Evolutionary conservation across 2,797 vertebrate species (phyloP), one percentile per base, ranked within the genome.

Genomic region (Sebastes iracundus): DNA sequence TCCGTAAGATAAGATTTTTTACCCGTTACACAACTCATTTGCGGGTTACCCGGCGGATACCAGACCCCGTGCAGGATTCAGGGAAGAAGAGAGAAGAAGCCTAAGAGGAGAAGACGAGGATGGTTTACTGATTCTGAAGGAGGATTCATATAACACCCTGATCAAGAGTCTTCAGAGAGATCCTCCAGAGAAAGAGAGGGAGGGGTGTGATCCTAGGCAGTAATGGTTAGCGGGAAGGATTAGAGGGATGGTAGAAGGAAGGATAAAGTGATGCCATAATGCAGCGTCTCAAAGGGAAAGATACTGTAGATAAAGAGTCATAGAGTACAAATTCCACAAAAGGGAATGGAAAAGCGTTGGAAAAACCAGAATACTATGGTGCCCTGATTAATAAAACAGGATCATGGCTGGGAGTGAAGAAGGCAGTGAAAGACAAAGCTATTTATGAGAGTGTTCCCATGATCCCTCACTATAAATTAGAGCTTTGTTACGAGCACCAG

Each of bases 401-500:
- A 68, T 23, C 7, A 3, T 28, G 62, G 62, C 28, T 2, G 52
- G 28, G 53, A 56, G 22, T 4, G 75, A 33, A 28, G 58, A 33
- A 18, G 28, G 38, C n/a, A 63, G 60, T 49, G 32, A 73, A 38
- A 66, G n/a, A 55, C 22, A 60, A 77, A 35, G 20, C 23, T 42
- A 18, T 86, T 86, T 77, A 79, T 66, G 67, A 64, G 78, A 63
- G 72, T 77, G 69, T 81, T 77, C 71, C 68, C 60, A 73, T 42
- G 67, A 83, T 75, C 64, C 42, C 33, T 77, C 56, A 32, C 81
- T 56, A 67, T 91, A 83, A 89, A 88, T 92, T 76, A 68, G 53
- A 82, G 53, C 56, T 81, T 81, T 82, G 72, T 89, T 85, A 84
- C 1, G 25, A 88, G 72, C 68, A 46, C 10, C 59, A 46, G 61